A percentile compares a stretch with the other conserved stretches of the same genome.
Conservation (phyloP, 2,888 invertebrate species). For the Stenolophus ochropezus region DNA sequence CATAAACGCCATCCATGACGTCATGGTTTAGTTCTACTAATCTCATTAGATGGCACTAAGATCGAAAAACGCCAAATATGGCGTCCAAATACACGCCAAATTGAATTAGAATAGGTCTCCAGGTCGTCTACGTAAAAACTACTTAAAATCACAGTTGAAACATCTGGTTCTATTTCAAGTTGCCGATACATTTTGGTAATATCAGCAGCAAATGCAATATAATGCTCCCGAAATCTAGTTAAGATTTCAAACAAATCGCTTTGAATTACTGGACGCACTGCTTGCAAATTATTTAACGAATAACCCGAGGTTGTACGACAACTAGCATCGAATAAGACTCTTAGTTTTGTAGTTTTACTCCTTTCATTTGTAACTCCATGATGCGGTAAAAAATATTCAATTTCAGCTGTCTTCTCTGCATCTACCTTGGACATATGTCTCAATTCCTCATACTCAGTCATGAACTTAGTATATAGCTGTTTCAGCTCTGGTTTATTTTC, state of each 20-base stretch:
- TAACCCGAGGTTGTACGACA: slow-evolving; percentile 11
- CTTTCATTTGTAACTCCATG: slow-evolving; percentile 53
- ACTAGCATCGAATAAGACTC: slow-evolving; percentile 49
- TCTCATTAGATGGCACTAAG: too few relatives aligned
- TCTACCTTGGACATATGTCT: slow-evolving; percentile 30
- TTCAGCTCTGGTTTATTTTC: slow-evolving; percentile 27
- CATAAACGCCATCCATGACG: too few relatives aligned
- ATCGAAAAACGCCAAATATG: too few relatives aligned
- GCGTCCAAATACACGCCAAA: too few relatives aligned
- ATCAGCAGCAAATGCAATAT: neutral
- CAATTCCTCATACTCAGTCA: slow-evolving; percentile 54
- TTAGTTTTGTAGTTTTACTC: slow-evolving; percentile 46
- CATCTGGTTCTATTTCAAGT: neutral
- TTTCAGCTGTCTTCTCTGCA: neutral
- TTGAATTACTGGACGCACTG: slow-evolving; percentile 2
- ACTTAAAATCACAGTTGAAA: neutral
- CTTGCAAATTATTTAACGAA: slow-evolving; percentile 23
- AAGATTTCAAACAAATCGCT: neutral
- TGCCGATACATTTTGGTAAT: slow-evolving; percentile 17
- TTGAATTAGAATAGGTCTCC: too few relatives aligned
- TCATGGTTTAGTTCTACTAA: too few relatives aligned
- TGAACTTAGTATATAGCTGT: slow-evolving; percentile 46
- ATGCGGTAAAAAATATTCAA: slow-evolving; percentile 41
- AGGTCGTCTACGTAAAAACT: neutral
- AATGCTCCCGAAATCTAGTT: slow-evolving; percentile 6